Evolutionary conservation across 1,140 invertebrate genomes (phyloP).

Genomic region (Druon quercuslanigerum): DNA sequence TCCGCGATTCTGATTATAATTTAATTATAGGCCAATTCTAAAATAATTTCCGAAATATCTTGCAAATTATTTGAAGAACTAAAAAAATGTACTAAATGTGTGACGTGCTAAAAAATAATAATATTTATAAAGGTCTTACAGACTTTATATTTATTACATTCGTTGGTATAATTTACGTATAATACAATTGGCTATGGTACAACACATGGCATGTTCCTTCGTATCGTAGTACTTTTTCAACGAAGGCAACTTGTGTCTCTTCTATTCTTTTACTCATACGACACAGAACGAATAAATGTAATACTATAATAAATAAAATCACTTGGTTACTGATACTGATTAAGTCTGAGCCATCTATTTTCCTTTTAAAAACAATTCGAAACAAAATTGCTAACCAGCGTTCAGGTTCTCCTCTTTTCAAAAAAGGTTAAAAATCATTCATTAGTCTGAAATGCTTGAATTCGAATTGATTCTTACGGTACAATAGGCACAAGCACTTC

Average conservation of each 20-base stretch:
- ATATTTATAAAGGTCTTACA: neutral
- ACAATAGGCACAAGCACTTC: conserved; percentile 1
- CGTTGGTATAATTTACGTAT: conserved; percentile 43
- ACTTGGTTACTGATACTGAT: conserved; percentile 22
- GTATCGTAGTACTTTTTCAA: conserved; percentile 33
- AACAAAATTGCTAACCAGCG: conserved; percentile 25
- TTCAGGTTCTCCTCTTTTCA: neutral
- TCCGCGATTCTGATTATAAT: no score
- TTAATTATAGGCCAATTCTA: no score
- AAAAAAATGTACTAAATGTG: no score
- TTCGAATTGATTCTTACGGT: conserved; percentile 5
- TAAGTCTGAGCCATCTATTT: neutral
- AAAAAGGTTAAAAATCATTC: conserved; percentile 10
- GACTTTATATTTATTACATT: conserved; percentile 18
- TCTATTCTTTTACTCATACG: conserved; percentile 31
- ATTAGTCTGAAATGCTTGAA: neutral
- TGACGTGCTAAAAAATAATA: neutral
- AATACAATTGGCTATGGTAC: conserved; percentile 46
- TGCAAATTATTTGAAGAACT: no score
- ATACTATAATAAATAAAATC: conserved; percentile 37
- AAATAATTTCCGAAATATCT: no score
- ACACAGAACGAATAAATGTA: neutral
- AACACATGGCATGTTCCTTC: conserved; percentile 33
- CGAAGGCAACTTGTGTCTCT: conserved; percentile 16
- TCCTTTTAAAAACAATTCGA: conserved; percentile 4